A percentile compares a stretch with the other conserved stretches of the same genome.
Conservation (phyloP, 2,797 vertebrate genomes). For the Ibycter americanus region DNA sequence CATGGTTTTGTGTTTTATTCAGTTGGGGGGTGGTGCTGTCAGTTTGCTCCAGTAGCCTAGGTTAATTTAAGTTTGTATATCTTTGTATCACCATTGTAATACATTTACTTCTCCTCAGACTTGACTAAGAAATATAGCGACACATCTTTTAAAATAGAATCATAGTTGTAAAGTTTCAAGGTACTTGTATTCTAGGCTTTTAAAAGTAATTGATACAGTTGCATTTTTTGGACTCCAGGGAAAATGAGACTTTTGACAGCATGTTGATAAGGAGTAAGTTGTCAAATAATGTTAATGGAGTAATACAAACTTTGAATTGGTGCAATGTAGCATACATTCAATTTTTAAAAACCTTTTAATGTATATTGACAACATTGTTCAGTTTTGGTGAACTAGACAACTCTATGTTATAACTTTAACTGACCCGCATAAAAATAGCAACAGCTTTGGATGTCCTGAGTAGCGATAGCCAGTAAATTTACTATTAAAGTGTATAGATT, state of each 20-base stretch:
- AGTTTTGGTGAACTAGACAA: background rate
- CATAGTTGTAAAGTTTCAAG: background rate
- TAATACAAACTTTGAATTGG: background rate
- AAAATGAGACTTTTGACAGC: background rate
- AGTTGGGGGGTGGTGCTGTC: background rate
- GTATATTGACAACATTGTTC: background rate
- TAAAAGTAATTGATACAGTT: constrained; percentile 1
- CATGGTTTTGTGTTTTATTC: fast-evolving
- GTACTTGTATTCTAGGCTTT: background rate
- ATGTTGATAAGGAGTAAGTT: fast-evolving
- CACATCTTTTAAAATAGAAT: background rate
- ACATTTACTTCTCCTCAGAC: background rate
- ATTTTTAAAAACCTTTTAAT: background rate
- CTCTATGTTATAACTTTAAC: background rate
- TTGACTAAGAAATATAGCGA: background rate
- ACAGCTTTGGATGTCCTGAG: background rate
- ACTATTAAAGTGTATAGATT: background rate
- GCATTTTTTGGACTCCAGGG: background rate
- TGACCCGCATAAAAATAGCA: background rate
- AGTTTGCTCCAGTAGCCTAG: background rate
- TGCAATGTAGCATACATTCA: background rate
- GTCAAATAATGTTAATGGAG: background rate
- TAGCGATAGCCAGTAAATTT: background rate
- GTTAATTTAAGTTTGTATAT: background rate
- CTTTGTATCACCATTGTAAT: background rate